These are phyloP conservation scores for Austrolebias charrua DNA, from an alignment of 2,797 vertebrate species.

Conservation along the genomic window DNA sequence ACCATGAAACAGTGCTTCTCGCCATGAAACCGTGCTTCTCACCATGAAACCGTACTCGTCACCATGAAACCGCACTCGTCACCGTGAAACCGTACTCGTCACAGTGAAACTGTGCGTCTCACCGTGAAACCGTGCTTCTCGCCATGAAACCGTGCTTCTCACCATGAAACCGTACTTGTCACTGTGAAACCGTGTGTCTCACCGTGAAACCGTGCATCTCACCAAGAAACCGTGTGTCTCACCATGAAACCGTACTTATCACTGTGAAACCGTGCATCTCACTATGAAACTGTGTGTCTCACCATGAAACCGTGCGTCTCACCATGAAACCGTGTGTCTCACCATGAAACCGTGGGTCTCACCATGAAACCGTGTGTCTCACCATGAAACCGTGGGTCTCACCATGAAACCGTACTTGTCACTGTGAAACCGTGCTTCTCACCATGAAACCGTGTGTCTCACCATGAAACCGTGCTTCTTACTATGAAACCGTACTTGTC, in stretches of 20 bases:
- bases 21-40: background rate
- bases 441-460: background rate
- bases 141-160: no score
- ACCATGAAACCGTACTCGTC: constrained; percentile 21
- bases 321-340: constrained; percentile 25
- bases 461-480: constrained; percentile 24
- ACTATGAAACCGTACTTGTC: no score
- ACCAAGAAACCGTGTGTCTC: no score
- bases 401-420: no score
- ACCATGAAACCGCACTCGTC: no score
- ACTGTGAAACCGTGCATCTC: constrained; percentile 24
- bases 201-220: constrained; percentile 25
- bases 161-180: no score
- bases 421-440: no score
- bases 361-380: background rate
- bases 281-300: no score
- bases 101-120: no score
- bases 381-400: constrained; percentile 25
- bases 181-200: background rate
- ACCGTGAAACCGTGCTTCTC: constrained; percentile 24
- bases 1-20: no score
- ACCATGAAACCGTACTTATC: background rate
- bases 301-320: background rate
- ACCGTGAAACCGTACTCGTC: no score
- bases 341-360: no score